Conservation (phyloP, 2,797 vertebrate genomes). For the Natrix natrix region DNA sequence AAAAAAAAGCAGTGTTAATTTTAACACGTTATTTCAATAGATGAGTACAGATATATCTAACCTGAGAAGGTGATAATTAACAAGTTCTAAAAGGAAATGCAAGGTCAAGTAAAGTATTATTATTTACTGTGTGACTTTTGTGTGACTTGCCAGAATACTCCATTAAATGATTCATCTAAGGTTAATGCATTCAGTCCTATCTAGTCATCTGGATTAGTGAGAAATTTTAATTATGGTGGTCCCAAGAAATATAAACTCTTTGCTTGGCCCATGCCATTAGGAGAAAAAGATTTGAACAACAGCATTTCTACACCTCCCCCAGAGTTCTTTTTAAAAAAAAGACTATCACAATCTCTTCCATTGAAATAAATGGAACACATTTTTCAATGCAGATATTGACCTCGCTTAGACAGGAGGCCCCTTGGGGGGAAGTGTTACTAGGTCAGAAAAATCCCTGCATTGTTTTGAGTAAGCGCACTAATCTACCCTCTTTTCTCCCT, state of each 20-base stretch:
- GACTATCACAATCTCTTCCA: neutral
- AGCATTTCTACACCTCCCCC: neutral
- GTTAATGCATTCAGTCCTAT: neutral
- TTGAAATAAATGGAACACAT: neutral
- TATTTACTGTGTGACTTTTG: neutral
- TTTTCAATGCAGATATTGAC: neutral
- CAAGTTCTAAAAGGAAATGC: neutral
- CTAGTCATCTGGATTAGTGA: neutral
- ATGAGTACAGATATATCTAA: neutral
- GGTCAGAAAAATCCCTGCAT: neutral
- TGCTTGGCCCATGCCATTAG: neutral
- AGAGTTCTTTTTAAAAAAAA: neutral
- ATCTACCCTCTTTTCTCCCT: neutral
- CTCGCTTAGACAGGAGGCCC: neutral
- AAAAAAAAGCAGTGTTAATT: neutral
- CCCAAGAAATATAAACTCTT: neutral
- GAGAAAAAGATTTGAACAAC: neutral
- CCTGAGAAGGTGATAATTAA: neutral
- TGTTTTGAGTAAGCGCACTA: neutral
- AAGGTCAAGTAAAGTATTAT: neutral
- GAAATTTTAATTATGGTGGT: neutral
- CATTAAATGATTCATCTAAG: neutral
- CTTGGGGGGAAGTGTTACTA: neutral
- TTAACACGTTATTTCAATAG: neutral
- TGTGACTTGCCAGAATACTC: neutral